A percentile compares a stretch with the other conserved stretches of the same genome.
phyloP scores from a whole-genome alignment of 2,113 vertebrate genomes.

The Rhabdornis inornatus region DNA sequence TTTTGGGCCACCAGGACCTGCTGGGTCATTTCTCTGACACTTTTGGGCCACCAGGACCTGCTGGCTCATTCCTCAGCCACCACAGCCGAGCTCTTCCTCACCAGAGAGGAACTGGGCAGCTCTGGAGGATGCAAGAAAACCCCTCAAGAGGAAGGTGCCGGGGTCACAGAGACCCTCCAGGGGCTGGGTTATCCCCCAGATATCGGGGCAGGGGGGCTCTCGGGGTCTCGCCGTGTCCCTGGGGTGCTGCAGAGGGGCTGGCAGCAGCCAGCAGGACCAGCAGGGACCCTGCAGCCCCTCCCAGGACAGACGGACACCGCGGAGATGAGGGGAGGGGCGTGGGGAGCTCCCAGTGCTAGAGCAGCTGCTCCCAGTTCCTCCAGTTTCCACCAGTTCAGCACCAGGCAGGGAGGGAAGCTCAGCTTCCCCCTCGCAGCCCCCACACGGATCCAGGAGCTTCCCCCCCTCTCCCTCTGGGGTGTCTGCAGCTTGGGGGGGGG shows the following conservation, averaged over 20 bases:
- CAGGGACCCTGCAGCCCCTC: background rate
- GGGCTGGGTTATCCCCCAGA: background rate
- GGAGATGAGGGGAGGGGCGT: fast-evolving
- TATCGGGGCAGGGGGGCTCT: background rate
- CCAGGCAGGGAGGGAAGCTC: background rate
- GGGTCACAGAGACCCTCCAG: background rate
- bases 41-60: background rate
- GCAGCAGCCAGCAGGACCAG: background rate
- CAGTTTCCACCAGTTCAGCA: fast-evolving
- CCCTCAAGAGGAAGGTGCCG: background rate
- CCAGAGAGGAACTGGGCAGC: background rate
- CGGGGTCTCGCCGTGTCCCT: too few relatives aligned
- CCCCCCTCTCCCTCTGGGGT: background rate
- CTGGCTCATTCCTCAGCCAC: fast-evolving
- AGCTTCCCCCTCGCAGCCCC: background rate
- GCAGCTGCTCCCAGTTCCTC: background rate
- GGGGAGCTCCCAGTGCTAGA: background rate
- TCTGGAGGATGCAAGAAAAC: fast-evolving
- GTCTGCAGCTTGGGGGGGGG: too few relatives aligned
- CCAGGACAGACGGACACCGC: fast-evolving
- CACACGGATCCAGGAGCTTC: background rate
- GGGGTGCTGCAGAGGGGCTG: too few relatives aligned
- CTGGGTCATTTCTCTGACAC: too few relatives aligned
- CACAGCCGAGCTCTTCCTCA: background rate
- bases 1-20: too few relatives aligned